These are phyloP conservation scores for Narcine bancroftii DNA, from an alignment of 2,113 vertebrate species.

Conservation along the genomic window DNA sequence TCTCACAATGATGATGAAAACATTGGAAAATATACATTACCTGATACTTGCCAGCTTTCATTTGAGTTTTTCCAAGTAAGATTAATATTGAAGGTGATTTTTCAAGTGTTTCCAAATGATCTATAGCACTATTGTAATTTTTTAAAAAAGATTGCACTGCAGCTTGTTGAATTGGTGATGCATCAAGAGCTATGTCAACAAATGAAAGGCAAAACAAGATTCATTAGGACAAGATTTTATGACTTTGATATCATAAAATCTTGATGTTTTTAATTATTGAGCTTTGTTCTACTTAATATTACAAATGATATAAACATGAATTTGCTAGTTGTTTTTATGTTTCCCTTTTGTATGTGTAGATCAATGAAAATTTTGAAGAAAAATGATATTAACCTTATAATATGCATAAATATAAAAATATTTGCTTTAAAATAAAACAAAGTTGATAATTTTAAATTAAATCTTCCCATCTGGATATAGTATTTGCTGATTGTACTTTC, in stretches of 20 bases:
- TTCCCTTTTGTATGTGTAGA: not conserved
- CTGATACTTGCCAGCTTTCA: slow-evolving; percentile 59
- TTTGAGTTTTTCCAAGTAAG: slow-evolving; percentile 61
- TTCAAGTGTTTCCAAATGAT: slow-evolving; percentile 46
- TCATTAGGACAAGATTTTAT: not conserved
- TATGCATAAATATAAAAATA: not conserved
- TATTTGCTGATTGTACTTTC: not conserved
- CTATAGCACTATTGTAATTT: slow-evolving; percentile 57
- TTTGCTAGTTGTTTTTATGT: not conserved
- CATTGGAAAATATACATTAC: slow-evolving; percentile 45
- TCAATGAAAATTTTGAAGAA: not conserved
- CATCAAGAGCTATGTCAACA: slow-evolving; percentile 46
- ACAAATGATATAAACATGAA: not conserved
- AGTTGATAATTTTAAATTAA: not conserved
- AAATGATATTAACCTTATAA: not conserved
- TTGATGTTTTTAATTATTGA: not conserved
- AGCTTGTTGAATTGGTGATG: slow-evolving; percentile 55
- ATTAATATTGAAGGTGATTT: slow-evolving; percentile 44
- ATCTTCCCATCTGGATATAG: not conserved
- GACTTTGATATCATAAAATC: not conserved
- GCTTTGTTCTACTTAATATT: not conserved
- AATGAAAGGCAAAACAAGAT: not conserved
- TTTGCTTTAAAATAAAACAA: not conserved
- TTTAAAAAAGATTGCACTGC: slow-evolving; percentile 61
- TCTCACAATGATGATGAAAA: slow-evolving; percentile 32